Conservation (phyloP, 2,888 invertebrate genomes). For the Sturmia bella region DNA sequence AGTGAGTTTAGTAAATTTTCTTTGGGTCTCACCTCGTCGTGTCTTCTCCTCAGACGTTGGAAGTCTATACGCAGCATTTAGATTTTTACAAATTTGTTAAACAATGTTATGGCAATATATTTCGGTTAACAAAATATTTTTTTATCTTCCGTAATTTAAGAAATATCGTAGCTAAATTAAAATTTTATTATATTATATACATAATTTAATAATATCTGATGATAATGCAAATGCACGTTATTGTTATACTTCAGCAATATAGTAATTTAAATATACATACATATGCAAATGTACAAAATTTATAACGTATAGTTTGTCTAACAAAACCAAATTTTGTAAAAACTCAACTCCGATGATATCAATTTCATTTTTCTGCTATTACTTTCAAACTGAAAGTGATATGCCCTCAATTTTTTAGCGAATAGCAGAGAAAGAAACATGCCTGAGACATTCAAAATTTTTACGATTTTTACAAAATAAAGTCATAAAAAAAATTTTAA, state of each 20-base stretch:
- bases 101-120: slow-evolving; percentile 54
- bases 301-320: slow-evolving; percentile 52
- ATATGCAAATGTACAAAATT: neutral
- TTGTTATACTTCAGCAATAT: slow-evolving; percentile 46
- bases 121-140: slow-evolving; percentile 45
- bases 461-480: too few relatives aligned
- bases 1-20: slow-evolving; percentile 91
- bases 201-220: slow-evolving; percentile 17
- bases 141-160: slow-evolving; percentile 63
- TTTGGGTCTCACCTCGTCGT: slow-evolving; percentile 90
- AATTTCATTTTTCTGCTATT: too few relatives aligned
- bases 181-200: slow-evolving; percentile 49
- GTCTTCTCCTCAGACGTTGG: slow-evolving; percentile 86
- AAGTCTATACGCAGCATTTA: slow-evolving; percentile 81
- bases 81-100: slow-evolving; percentile 33
- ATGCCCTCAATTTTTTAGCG: too few relatives aligned
- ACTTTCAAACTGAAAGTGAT: too few relatives aligned
- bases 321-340: neutral
- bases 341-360: neutral
- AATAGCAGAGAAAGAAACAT: too few relatives aligned
- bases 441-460: too few relatives aligned
- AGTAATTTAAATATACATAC: slow-evolving; percentile 36
- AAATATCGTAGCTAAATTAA: slow-evolving; percentile 61
- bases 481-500: too few relatives aligned
- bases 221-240: slow-evolving; percentile 45